Evolutionary conservation across 2,797 vertebrate species (phyloP).

Genomic region (Phoeniculus purpureus): DNA sequence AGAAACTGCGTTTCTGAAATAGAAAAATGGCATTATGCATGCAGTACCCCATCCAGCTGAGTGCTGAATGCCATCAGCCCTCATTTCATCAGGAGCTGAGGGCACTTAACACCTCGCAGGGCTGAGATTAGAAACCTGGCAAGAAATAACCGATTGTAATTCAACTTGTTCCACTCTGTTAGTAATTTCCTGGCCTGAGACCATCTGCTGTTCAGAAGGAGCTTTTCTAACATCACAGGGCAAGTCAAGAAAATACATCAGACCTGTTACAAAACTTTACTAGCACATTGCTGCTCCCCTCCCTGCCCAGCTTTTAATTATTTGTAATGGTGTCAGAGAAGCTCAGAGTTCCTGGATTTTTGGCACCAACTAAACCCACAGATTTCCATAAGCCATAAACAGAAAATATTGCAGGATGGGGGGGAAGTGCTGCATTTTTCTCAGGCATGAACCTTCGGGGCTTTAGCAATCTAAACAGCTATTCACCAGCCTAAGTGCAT

Average conservation of each 20-base stretch:
- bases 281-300: background rate
- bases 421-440: background rate
- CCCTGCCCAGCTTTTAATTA: background rate
- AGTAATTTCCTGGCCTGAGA: slow-evolving; percentile 36
- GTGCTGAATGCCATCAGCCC: slow-evolving; percentile 1
- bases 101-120: slow-evolving; percentile 43
- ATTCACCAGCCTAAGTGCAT: background rate
- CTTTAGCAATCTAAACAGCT: background rate
- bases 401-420: background rate
- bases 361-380: background rate
- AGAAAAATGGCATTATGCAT: background rate
- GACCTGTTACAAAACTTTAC: background rate
- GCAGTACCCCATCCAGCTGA: background rate
- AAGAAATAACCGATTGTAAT: slow-evolving; percentile 34
- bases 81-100: slow-evolving; percentile 24
- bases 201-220: slow-evolving; percentile 23
- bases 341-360: background rate
- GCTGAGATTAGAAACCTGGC: slow-evolving; percentile 54
- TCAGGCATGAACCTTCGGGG: background rate
- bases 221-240: background rate
- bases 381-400: background rate
- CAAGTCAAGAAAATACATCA: background rate
- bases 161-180: slow-evolving; percentile 21
- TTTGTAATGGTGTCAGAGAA: background rate
- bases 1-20: slow-evolving; percentile 25